These are phyloP conservation scores for Odocoileus virginianus DNA, from an alignment of 2,113 vertebrate species.

Conservation along the genomic window DNA sequence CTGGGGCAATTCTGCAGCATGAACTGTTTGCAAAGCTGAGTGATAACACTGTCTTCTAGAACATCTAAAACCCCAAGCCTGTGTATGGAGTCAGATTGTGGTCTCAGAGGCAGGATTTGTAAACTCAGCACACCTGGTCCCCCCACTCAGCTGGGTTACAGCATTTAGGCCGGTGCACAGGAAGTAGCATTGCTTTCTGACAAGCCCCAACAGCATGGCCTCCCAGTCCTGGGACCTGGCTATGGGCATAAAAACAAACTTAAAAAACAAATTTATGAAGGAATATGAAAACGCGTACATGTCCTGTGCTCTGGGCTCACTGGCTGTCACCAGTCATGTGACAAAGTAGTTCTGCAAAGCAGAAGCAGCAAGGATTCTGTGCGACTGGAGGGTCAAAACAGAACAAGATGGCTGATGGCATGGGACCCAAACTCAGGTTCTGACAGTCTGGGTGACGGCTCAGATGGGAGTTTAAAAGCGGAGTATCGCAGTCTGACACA, in stretches of 20 bases:
- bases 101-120: not conserved
- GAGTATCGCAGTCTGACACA: not conserved
- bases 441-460: not conserved
- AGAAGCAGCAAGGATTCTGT: not conserved
- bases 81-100: not conserved
- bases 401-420: not conserved
- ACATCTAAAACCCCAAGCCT: not conserved
- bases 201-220: not conserved
- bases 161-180: not conserved
- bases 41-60: not conserved
- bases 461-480: not conserved
- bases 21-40: not conserved
- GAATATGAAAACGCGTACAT: not conserved
- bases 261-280: not conserved
- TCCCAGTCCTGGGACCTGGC: not conserved
- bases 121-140: not conserved
- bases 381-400: rapidly evolving
- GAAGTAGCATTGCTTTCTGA: not conserved
- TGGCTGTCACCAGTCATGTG: rapidly evolving
- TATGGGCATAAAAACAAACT: not conserved
- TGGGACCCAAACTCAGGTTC: not conserved
- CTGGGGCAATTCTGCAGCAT: not conserved
- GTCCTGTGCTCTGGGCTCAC: rapidly evolving
- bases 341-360: not conserved
- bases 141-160: rapidly evolving